Base-by-base conservation (phyloP, 2,888 invertebrate species). In the Synergus umbraculus region DNA sequence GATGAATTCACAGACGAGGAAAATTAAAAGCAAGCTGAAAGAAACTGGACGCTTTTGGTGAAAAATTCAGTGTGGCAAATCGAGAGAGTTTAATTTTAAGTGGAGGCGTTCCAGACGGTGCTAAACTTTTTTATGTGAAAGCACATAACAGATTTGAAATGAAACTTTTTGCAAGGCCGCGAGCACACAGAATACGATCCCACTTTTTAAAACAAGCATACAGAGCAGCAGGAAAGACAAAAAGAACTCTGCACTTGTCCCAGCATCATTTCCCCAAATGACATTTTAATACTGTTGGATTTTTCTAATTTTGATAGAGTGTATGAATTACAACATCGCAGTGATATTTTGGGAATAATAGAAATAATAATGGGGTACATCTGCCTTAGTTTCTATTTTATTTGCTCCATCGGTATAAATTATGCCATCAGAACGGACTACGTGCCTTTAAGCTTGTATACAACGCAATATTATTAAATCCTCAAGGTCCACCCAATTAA, bases 61-160 rank as follows among this genome's bases (percentile, higher is more conserved):
- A 73, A 73, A 49, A 73, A 54, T 54, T 73, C 73, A 73, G 54
- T 49, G 73, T 49, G n/a, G 73, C 73, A 73, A 73, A 73, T 73
- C 49, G 73, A 54, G 54, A 54, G 73, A 49, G 73, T 73, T 73
- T 73, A 73, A 73, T 73, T 73, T n/a, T 54, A 73, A 73, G 73
- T 73, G 49, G 73, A 73, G 49, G 49, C 73, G 73, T 73, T 73
- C 73, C 73, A 54, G 37, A 37, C 73, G 73, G 73, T 49, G 49
- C 54, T 73, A 73, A 73, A 73, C 49, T 73, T 73, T 73, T 73
- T 73, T 37, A 37, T 73, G 49, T 37, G 22, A 73, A 73, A 73
- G 73, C 37, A 29, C 73, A 54, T 73, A 73, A 73, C 73, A 73
- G 73, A 73, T 73, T 73, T 54, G 73, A 73, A 73, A 73, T 73